Percentiles rank a stretch among this genome's conserved stretches.
phyloP scores from a whole-genome alignment of 1,140 invertebrate genomes.

The Macrocentrus cingulum region DNA sequence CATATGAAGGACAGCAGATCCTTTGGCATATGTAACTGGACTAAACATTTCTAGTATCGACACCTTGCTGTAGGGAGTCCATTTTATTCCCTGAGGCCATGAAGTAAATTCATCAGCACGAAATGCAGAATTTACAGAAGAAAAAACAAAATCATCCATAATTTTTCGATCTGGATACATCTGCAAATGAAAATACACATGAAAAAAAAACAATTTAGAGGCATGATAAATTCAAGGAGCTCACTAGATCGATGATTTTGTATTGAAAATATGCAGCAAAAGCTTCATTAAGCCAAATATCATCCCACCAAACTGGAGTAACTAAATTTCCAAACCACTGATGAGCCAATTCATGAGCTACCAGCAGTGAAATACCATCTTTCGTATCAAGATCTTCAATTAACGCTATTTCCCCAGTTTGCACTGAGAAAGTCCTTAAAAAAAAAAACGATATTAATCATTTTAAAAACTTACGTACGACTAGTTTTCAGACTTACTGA shows the following conservation, averaged over 20 bases:
- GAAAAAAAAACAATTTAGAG: neutral
- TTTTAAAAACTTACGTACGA: too few relatives aligned
- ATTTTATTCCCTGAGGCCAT: conserved; percentile 43
- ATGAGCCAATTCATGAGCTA: conserved; percentile 62
- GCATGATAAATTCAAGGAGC: neutral
- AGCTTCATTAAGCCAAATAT: conserved; percentile 64
- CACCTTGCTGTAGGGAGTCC: conserved; percentile 64
- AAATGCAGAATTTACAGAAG: neutral
- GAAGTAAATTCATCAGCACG: neutral
- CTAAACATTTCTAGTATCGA: conserved; percentile 79
- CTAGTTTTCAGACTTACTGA: too few relatives aligned
- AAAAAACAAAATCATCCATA: conserved; percentile 8
- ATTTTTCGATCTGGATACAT: neutral
- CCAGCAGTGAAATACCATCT: conserved; percentile 31
- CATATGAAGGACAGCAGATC: conserved; percentile 60
- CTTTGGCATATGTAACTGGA: conserved; percentile 69
- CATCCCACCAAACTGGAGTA: conserved; percentile 51
- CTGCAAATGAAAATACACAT: neutral
- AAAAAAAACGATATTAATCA: neutral
- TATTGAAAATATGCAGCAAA: conserved; percentile 57
- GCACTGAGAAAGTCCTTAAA: neutral
- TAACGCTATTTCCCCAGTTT: neutral
- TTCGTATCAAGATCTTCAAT: neutral
- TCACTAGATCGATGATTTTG: conserved; percentile 1
- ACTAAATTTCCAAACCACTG: conserved; percentile 59